Evolutionary conservation across 92 coral and sea anemone species (phyloP), one percentile per base, ranked within the genome.

Genomic region (Heliopora coerulea): DNA sequence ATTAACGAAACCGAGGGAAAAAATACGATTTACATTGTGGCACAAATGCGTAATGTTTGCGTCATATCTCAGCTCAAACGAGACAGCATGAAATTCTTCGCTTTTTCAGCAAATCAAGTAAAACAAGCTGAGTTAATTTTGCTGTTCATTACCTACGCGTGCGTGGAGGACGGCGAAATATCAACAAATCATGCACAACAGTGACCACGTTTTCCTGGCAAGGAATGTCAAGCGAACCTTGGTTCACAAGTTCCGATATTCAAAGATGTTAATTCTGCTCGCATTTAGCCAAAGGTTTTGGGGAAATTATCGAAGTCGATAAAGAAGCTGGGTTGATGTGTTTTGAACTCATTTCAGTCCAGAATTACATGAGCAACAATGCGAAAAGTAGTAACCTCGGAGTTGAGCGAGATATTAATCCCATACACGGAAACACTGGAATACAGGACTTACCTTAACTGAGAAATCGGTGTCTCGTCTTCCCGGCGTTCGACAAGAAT

Each of bases 401-500:
- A n/a, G 42, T 37, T 4, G 11, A 37, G 42, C 42, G 42, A 37
- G 42, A 37, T 4, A 37, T 37, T 4, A 4, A 11, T 11, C 6
- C 42, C 6, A 37, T 11, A 4, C 6, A 37, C 42, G 42, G 11
- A 4, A 4, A 37, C 11, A 11, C 42, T 4, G 6, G 42, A 4
- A 37, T 37, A 37, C 11, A 37, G 4, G 11, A 54, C 77, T 24
- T 54, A 70, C 77, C 77, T 70, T 70, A 5, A 70, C 77, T 8
- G 77, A 70, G 50, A 70, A 70, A 54, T 70, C 77, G 32, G 77
- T 50, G 23, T 70, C 77, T 35, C 63, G 58, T 70, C 34, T 70
- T 8, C 49, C 50, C 21, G 24, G 18, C 63, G 34, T 15, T 27
- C 54, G 15, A 8, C 20, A 27, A 19, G 74, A 23, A 67, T 30